phyloP scores from a whole-genome alignment of 2,113 vertebrate species.

The Phrynosoma blainvillii region DNA sequence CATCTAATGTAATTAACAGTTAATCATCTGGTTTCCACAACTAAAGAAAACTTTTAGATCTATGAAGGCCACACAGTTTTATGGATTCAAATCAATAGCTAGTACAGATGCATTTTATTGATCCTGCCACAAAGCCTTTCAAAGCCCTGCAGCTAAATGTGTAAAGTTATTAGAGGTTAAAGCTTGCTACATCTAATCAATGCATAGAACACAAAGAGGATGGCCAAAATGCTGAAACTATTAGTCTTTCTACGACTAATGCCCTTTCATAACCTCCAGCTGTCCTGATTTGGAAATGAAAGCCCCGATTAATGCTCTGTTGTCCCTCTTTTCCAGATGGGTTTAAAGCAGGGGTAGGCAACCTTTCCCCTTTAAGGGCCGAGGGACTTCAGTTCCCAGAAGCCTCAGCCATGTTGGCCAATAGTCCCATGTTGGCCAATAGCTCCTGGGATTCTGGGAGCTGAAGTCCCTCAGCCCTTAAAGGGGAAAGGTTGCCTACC shows the following conservation, averaged over 20 bases:
- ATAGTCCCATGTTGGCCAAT: too few species aligned
- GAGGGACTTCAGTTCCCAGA: too few species aligned
- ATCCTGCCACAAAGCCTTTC: slow-evolving; percentile 23
- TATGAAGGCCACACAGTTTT: slow-evolving; percentile 28
- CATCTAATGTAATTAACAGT: slow-evolving; percentile 68
- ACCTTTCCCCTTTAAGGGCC: too few species aligned
- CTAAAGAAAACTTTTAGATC: slow-evolving; percentile 43
- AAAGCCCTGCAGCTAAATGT: slow-evolving; percentile 11
- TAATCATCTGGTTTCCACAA: slow-evolving; percentile 49
- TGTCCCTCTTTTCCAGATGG: too few species aligned
- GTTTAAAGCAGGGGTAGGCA: too few species aligned
- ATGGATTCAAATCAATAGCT: slow-evolving; percentile 58
- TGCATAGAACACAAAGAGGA: slow-evolving; percentile 23
- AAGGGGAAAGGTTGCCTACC: too few species aligned
- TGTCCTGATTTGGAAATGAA: too few species aligned
- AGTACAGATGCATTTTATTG: slow-evolving; percentile 14
- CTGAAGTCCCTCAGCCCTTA: too few species aligned
- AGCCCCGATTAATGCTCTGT: too few species aligned
- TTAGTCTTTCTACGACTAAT: slow-evolving; percentile 2
- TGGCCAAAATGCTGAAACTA: not conserved
- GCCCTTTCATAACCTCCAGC: not conserved
- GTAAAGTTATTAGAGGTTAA: not conserved
- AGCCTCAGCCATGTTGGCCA: too few species aligned
- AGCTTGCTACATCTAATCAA: slow-evolving; percentile 24
- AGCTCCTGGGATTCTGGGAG: too few species aligned